Base-by-base conservation (phyloP, 2,113 vertebrate species). In the Electrona antarctica region DNA sequence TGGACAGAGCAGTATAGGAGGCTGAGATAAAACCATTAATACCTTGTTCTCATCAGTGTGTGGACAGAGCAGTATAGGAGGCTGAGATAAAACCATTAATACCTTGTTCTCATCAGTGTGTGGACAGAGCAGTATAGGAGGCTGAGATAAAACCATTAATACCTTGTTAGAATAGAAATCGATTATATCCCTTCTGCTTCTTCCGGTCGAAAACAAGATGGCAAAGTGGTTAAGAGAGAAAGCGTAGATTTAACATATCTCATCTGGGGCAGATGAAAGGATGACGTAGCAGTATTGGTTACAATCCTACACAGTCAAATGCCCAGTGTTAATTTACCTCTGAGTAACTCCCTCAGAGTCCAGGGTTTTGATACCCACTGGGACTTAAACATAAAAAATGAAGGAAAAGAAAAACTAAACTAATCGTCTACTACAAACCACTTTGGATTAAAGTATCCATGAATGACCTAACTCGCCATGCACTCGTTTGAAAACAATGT, bases 401-500 rank as follows among this genome's bases (percentile, higher is more conserved):
- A 41, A 41, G 33, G 33, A 41, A 2, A 41, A 41, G 33, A 41
- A 41, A 41, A 41, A 41, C 33, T 4, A 41, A 41, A 41, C 33
- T 41, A 41, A 41, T 41, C 1, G 21, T 21, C 21, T 21, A 41
- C 33, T 41, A 41, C 5, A 41, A 41, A 41, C 33, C 33, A 41
- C 33, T 41, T 41, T 41, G 33, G 33, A 41, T 41, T 41, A 6
- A 41, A 41, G 33, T 41, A 41, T 41, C 33, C 33, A 6, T 41
- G 3, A 41, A 41, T 41, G 33, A 41, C n/a, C 55, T 21, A 14
- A 57, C n/a, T 21, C 15, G 14, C 55, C 4, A n/a, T n/a, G n/a
- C n/a, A 60, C 67, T 59, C 15, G 56, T 60, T 58, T 60, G 7
- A 52, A 52, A 52, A 11, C 45, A 50, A 52, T 61, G 63, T 71